A percentile compares a stretch with the other conserved stretches of the same genome.
Conservation (phyloP, 2,888 invertebrate species). For the Cantharis rustica region DNA sequence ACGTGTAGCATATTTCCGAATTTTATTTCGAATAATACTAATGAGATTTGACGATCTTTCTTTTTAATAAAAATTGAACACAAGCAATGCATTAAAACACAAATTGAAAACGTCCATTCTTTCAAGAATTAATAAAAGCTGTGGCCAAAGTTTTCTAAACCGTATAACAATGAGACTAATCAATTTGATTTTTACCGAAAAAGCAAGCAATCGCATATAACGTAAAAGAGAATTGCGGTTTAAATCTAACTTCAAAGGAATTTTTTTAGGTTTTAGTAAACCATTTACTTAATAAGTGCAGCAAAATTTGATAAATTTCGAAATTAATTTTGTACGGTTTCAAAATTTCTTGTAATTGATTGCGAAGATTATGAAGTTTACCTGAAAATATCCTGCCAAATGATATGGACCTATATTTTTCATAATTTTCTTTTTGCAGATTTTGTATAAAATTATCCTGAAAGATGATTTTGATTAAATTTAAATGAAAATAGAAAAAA, state of each 20-base stretch:
- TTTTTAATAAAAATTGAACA: not conserved
- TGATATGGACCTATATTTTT: not conserved
- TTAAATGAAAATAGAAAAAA: conserved; percentile 8
- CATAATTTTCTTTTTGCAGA: not conserved
- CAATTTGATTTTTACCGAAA: not conserved
- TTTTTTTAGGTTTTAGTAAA: not conserved
- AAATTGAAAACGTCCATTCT: not conserved
- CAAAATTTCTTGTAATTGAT: not conserved
- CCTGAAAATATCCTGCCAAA: not conserved
- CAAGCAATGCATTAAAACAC: not conserved
- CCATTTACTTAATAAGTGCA: not conserved
- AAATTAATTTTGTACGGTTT: not conserved
- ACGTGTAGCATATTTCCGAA: not conserved
- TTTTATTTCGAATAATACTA: not conserved
- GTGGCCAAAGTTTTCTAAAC: not conserved
- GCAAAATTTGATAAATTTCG: not conserved
- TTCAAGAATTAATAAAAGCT: not conserved
- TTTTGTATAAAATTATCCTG: not conserved
- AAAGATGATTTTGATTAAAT: conserved; percentile 4
- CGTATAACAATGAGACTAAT: not conserved
- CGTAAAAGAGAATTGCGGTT: not conserved
- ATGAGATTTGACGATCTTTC: not conserved
- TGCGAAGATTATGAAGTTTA: not conserved
- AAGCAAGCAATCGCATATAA: not conserved
- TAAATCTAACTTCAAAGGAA: not conserved